Evolutionary conservation across 2,888 invertebrate genomes (phyloP), one percentile per base, ranked within the genome.

Genomic region (Polydrusus pterygomalis): DNA sequence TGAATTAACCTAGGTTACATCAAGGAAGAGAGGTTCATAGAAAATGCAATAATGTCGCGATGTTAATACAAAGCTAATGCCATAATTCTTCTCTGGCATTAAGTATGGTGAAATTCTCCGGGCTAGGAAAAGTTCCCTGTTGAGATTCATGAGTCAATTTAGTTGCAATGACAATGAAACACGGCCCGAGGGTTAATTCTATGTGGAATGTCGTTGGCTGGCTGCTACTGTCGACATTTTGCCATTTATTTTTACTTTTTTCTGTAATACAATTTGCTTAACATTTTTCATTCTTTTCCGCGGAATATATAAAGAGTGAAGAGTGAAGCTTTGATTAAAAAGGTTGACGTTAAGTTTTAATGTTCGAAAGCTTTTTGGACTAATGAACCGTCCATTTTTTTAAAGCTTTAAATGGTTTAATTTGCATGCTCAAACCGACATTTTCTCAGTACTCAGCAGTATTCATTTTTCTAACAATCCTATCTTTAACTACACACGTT

Each of bases 61-160:
- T 77, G 79, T 75, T 79, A 78, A 79, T 79, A 75, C 69, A 77
- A 76, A 77, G 75, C 79, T 80, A 81, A 81, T 79, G 78, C 75
- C 79, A 81, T 80, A 81, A 79, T 78, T 80, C 77, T 68, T 30
- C 70, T 47, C 67, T 68, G 76, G 80, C 81, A 79, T 75, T 79
- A 81, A 79, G 71, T 74, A 75, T 76, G 75, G 79, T 77, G 77
- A 78, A 73, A 70, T 71, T 75, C 78, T 78, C 77, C 78, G 70
- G 65, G 78, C 78, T 72, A 77, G 78, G 81, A 82, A 82, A 83
- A 81, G 78, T 83, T 79, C 74, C 76, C 77, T 82, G 83, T 85
- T 83, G 84, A 83, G 85, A 86, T 86, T 86, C 85, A 86, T 85
- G 86, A 86, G 85, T 84, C 85, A 85, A 86, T 86, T 85, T 86